Evolutionary conservation across 2,113 vertebrate genomes (phyloP), one percentile per base, ranked within the genome.

Genomic region (Cinclus cinclus): DNA sequence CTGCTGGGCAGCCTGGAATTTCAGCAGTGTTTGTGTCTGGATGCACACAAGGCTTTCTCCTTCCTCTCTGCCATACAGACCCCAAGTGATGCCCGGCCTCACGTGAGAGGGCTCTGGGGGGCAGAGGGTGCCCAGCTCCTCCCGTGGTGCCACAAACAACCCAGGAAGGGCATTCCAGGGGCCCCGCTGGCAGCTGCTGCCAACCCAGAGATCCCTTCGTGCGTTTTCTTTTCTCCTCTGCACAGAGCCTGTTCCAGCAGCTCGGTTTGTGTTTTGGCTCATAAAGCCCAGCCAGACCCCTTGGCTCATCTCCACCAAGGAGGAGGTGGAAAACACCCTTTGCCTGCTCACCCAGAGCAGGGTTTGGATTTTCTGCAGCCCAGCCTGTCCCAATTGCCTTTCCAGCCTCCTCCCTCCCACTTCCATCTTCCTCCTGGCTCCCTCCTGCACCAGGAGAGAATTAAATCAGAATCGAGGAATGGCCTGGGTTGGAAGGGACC

Each of bases 301-400:
- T 90, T 97, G 95, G 95, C 95, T 89, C 77, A 85, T 64, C 95
- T 93, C 94, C 92, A 86, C 86, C 60, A 11, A 81, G 83, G 71
- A 93, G 62, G 76, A 76, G 88, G 79, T 46, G 70, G 87, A 92
- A 67, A 95, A 94, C 91, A 96, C 91, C 78, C 91, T 87, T 80
- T 81, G 81, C 82, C 65, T 90, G 83, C 85, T 90, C 4, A 3
- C 62, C 65, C 85, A 47, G 83, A 88, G 74, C 71, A 35, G 42
- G 11, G 6, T 25, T 49, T 65, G 20, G 1, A 33, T 31, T 86
- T 87, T 53, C 75, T 95, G 70, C 84, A 93, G 64, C 42, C 67
- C 63, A 37, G 83, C 60, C 87, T 68, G 65, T 18, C 65, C 74
- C 82, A 46, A 16, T 13, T 74, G 69, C 74, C 88, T 90, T 88